Base-by-base conservation (phyloP, 1,140 invertebrate genomes). In the Watersipora subatra region DNA sequence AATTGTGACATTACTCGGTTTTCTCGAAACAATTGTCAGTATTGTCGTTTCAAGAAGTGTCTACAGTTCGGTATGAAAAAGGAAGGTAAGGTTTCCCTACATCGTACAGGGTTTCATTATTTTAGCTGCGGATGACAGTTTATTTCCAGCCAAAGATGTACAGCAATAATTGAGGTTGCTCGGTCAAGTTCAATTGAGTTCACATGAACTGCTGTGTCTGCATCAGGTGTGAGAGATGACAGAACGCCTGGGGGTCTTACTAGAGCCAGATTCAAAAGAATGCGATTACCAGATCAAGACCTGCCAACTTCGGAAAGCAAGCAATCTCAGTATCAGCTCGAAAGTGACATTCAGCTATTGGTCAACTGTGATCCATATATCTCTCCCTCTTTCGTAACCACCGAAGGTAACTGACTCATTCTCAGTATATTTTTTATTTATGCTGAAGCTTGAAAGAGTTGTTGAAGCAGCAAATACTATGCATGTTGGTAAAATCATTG, bases 31-130 rank as follows among this genome's bases (percentile, higher is more conserved):
- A 77, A 73, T 57, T 98, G 95, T 84, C 95, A 99, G 84, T 97
- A 93, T 83, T 99, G 96, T 82, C 86, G 96, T 66, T 99, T 98
- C 80, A 94, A 97, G 81, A 99, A 98, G 80, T 99, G 97, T 82
- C 90, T 98, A 68, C 88, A 93, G 77, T 92, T 97, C 84, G 97
- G 96, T 74, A 99, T 99, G 96, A 95, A 98, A 66, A 85, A 97
- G 77, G 95, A 98, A 87, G 92, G 92, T 93, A 25, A 22, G 17
- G 58, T 26, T 26, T 15, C 15, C 22, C 58, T 22, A 15, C 15
- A n/a, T n/a, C n/a, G n/a, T n/a, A n/a, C n/a, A 55, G n/a, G 46
- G 46, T 15, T 15, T 15, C 46, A 15, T 15, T 15, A n/a, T 15
- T 15, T 15, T 15, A n/a, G 46, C n/a, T 15, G 15, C 15, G 15